Base-by-base conservation (phyloP, 1,140 invertebrate genomes). In the Pachyrhynchus sulphureomaculatus region DNA sequence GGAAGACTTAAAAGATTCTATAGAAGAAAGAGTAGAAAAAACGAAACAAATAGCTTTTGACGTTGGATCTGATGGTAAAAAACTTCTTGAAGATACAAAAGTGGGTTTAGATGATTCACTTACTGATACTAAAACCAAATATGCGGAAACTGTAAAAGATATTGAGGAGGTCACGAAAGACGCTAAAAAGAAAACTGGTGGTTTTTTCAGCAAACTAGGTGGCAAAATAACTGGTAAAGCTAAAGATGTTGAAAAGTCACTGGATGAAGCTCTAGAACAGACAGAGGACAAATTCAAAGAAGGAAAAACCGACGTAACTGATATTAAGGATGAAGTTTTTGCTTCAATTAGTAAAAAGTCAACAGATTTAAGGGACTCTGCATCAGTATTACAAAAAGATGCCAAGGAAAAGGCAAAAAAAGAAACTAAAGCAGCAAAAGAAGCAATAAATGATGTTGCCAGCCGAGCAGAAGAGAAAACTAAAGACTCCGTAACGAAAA, bases 371-470 rank as follows among this genome's bases (percentile, higher is more conserved):
- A 51, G 13, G 55, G 64, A 48, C 58, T 70, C 41, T 56, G 68
- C 65, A 54, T 12, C 36, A 15, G 69, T 70, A 36, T 48, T 61
- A 5, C n/a, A n/a, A n/a, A n/a, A n/a, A n/a, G n/a, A n/a, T n/a
- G n/a, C n/a, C n/a, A n/a, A n/a, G n/a, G n/a, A n/a, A n/a, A n/a
- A n/a, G n/a, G n/a, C n/a, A n/a, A n/a, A n/a, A n/a, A n/a, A n/a
- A n/a, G n/a, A n/a, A 26, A 4, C 8, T 26, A 26, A 26, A 26
- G 24, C 3, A 26, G 8, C 8, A 26, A 26, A 26, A 26, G 24
- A 26, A 26, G 24, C 3, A 26, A 26, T n/a, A n/a, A n/a, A n/a
- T n/a, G n/a, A n/a, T n/a, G n/a, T n/a, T n/a, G n/a, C n/a, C n/a
- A n/a, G n/a, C n/a, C n/a, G n/a, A n/a, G n/a, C n/a, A n/a, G n/a